Evolutionary conservation across 1,140 invertebrate species (phyloP).

Genomic region (Philopotamus ludificatus): DNA sequence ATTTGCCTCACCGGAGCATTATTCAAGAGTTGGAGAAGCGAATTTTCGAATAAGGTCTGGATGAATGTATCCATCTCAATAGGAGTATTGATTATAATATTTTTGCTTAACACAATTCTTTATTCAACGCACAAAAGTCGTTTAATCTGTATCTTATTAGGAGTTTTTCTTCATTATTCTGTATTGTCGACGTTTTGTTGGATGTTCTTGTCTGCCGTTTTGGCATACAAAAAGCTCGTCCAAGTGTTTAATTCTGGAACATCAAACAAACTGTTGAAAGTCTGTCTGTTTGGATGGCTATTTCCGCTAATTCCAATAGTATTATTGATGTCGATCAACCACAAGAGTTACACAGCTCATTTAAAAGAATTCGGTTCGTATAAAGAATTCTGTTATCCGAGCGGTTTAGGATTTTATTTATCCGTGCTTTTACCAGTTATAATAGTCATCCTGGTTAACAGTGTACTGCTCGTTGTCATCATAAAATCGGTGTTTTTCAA

Average conservation of each 20-base stretch:
- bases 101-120: constrained; percentile 45
- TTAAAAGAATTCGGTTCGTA: constrained; percentile 46
- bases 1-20: constrained; percentile 49
- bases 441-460: constrained; percentile 49
- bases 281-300: constrained; percentile 51
- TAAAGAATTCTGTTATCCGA: constrained; percentile 50
- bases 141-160: constrained; percentile 48
- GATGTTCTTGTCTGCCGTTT: constrained; percentile 54
- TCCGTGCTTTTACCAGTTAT: constrained; percentile 50
- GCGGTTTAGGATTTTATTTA: constrained; percentile 50
- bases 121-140: constrained; percentile 43
- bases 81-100: constrained; percentile 46
- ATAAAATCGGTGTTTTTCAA: constrained; percentile 52
- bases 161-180: constrained; percentile 51
- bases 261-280: constrained; percentile 50
- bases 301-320: constrained; percentile 48
- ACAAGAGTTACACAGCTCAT: constrained; percentile 46
- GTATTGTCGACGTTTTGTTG: constrained; percentile 53
- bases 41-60: constrained; percentile 55
- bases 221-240: constrained; percentile 52
- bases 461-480: constrained; percentile 52
- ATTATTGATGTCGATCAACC: constrained; percentile 47
- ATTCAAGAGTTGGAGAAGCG: constrained; percentile 52
- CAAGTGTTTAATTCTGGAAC: constrained; percentile 49
- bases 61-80: constrained; percentile 51